Evolutionary conservation across 23 tunicate species (phyloP), one percentile per base, ranked within the genome.

Genomic region (Trididemnum nubilum): DNA sequence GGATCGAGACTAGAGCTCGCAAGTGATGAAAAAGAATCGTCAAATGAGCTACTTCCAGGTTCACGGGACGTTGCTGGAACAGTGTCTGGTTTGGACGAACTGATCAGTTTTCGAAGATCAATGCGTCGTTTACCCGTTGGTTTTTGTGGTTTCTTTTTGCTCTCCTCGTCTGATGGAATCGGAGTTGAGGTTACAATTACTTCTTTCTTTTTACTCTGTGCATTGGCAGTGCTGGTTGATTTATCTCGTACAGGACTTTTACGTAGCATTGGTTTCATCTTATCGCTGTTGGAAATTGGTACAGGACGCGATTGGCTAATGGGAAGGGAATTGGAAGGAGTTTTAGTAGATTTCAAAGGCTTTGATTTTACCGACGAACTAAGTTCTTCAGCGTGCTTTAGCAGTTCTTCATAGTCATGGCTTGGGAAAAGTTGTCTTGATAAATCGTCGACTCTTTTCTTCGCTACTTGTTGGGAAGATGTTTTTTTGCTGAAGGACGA

Each of bases 321-420:
- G 3, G 74, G 38, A 33, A 5, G 22, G 2, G 74, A 30, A n/a
- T 24, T 61, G 5, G 26, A 15, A 27, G 38, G 37, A 32, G 74
- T 21, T 27, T 73, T 73, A 4, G 4, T 22, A 2, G 58, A 3
- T 24, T 73, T 73, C 12, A 33, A 3, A 2, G 28, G 58, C 33
- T 73, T 73, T 2, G 78, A 37, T 33, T 67, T 32, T 19, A 15
- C 58, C 25, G 78, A 38, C 2, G 78, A 73, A 40, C 33, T 73
- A 2, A 73, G 31, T 65, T 85, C 67, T 36, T 85, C 88, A 0
- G 88, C 88, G 34, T 85, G 59, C 66, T 85, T 85, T 23, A 85
- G 33, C 23, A 85, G 82, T 32, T 85, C 88, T 31, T 85, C 64
- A 50, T 85, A 85, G 19, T 77, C 81, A 30, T 52, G 81, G 31